phyloP scores from a whole-genome alignment of 2,113 vertebrate genomes.

The Gallinago undulata region DNA sequence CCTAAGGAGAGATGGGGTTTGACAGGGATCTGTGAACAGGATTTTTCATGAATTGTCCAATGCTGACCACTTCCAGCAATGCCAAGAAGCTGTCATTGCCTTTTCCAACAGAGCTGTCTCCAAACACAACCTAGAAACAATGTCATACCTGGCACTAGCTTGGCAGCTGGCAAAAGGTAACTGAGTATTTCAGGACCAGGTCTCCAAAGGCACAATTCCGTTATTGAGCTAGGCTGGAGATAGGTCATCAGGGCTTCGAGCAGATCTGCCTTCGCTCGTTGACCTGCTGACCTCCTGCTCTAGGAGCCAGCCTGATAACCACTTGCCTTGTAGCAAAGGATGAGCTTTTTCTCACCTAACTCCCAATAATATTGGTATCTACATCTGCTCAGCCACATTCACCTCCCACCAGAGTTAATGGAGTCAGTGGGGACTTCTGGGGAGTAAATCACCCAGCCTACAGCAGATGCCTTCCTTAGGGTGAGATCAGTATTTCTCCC shows the following conservation, averaged over 20 bases:
- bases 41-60: background rate
- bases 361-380: background rate
- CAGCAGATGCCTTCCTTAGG: conserved; percentile 4
- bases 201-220: background rate
- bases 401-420: background rate
- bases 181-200: background rate
- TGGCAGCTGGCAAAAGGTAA: background rate
- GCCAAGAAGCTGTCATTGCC: background rate
- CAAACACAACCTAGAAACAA: background rate
- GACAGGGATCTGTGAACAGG: background rate
- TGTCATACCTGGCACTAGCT: background rate
- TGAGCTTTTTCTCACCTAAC: background rate
- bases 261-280: background rate
- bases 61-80: background rate
- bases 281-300: background rate
- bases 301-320: background rate
- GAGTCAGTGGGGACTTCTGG: background rate
- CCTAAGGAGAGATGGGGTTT: background rate
- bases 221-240: background rate
- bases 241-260: background rate
- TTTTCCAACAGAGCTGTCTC: background rate
- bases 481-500: conserved; percentile 1
- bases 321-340: conserved; percentile 5
- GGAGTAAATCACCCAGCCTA: background rate
- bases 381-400: conserved; percentile 22